Percentiles rank a stretch among this genome's conserved stretches.
Conservation (phyloP, 2,797 vertebrate species). For the Hipposideros larvatus region DNA sequence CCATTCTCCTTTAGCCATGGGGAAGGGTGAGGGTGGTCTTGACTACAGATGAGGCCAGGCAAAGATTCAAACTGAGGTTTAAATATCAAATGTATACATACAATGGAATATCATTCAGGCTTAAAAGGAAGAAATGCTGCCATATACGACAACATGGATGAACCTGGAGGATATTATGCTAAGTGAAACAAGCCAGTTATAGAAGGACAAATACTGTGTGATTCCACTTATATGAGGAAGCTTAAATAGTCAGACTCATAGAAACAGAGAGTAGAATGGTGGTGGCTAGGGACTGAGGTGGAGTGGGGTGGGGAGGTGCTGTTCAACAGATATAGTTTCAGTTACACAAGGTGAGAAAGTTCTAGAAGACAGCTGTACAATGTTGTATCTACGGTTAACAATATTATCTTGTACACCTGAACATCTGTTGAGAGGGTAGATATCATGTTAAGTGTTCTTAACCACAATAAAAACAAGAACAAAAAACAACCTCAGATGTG, state of each 20-base stretch:
- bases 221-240: neutral
- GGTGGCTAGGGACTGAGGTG: no score
- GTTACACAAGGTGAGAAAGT: neutral
- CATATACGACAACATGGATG: accelerated
- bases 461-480: neutral
- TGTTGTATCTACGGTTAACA: accelerated
- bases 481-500: neutral
- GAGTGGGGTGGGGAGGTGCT: accelerated
- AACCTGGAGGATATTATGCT: neutral
- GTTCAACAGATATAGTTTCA: neutral
- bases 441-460: neutral
- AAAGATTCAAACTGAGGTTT: neutral
- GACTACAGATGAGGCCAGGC: neutral
- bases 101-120: neutral
- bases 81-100: neutral
- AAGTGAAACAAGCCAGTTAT: neutral
- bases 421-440: neutral
- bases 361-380: neutral
- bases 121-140: neutral
- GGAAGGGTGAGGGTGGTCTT: no score
- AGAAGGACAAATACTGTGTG: neutral
- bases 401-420: neutral
- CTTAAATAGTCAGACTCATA: neutral
- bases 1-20: neutral
- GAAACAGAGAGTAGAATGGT: neutral